Conservation (phyloP, 2,888 invertebrate genomes). For the Mythimna ferrago region DNA sequence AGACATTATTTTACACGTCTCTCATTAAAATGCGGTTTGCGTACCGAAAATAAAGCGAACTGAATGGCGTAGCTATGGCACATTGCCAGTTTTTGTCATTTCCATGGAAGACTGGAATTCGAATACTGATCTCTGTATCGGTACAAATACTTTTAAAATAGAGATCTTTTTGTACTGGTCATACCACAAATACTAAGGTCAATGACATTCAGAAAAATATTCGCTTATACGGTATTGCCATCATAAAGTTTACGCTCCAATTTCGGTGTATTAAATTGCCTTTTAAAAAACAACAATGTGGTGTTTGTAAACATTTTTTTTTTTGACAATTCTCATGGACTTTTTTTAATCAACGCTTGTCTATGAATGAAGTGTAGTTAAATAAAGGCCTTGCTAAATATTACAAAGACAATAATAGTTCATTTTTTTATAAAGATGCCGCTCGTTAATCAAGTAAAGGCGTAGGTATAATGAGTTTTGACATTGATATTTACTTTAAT, state of each 20-base stretch:
- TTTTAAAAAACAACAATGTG: slow-evolving; percentile 34
- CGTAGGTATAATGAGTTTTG: no score
- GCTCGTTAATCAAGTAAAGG: background rate
- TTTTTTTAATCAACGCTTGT: slow-evolving; percentile 5
- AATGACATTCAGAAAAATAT: slow-evolving; percentile 71
- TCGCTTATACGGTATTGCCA: slow-evolving; percentile 49
- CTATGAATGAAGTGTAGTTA: slow-evolving; percentile 1
- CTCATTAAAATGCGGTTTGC: slow-evolving; percentile 85
- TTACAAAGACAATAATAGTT: background rate
- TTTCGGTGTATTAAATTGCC: slow-evolving; percentile 36
- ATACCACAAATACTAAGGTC: slow-evolving; percentile 63
- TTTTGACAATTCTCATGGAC: background rate
- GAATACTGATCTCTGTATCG: slow-evolving; percentile 62
- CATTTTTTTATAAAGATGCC: background rate
- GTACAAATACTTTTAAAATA: slow-evolving; percentile 30
- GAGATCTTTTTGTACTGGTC: slow-evolving; percentile 66
- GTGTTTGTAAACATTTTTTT: slow-evolving; percentile 34
- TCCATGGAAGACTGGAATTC: slow-evolving; percentile 69
- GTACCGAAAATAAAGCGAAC: slow-evolving; percentile 81
- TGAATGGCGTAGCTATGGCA: slow-evolving; percentile 77
- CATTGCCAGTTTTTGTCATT: slow-evolving; percentile 82
- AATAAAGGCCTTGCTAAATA: background rate
- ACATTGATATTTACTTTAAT: no score
- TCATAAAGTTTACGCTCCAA: slow-evolving; percentile 41
- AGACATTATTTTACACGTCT: slow-evolving; percentile 54